These are phyloP conservation scores for Tiliqua scincoides DNA, from an alignment of 2,113 vertebrate species.

Conservation along the genomic window DNA sequence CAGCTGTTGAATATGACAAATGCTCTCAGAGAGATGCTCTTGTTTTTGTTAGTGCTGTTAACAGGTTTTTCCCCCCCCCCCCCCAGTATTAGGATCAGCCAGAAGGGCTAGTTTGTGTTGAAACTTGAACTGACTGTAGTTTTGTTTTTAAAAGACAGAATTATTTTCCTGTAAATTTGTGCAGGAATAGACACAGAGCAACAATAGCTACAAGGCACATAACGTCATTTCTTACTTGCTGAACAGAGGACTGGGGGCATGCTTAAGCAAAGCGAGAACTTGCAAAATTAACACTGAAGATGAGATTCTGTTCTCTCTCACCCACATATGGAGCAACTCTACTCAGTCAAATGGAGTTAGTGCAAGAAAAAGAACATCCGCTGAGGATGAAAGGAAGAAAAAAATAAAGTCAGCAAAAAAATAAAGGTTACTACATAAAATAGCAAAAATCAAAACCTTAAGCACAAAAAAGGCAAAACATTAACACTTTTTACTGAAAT, in stretches of 20 bases:
- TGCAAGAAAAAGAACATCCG: neutral
- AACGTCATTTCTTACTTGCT: neutral
- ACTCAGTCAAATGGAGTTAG: neutral
- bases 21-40: neutral
- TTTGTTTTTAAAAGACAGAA: neutral
- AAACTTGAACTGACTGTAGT: neutral
- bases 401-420: neutral
- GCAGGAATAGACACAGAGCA: slow-evolving; percentile 14
- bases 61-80: neutral
- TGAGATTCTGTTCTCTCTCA: slow-evolving; percentile 23
- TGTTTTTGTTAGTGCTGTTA: neutral
- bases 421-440: fast-evolving
- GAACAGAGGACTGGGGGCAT: slow-evolving; percentile 9
- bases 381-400: neutral
- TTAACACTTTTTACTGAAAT: slow-evolving; percentile 80
- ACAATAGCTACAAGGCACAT: neutral
- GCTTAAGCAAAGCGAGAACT: neutral
- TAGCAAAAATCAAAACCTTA: slow-evolving; percentile 44
- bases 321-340: neutral
- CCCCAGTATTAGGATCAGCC: neutral
- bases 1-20: neutral
- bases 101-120: neutral
- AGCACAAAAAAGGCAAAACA: slow-evolving; percentile 64
- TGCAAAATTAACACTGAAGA: neutral
- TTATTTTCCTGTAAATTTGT: neutral